A percentile compares a stretch with the other conserved stretches of the same genome.
phyloP scores from a whole-genome alignment of 2,113 vertebrate genomes.

The Nycticorax nycticorax region DNA sequence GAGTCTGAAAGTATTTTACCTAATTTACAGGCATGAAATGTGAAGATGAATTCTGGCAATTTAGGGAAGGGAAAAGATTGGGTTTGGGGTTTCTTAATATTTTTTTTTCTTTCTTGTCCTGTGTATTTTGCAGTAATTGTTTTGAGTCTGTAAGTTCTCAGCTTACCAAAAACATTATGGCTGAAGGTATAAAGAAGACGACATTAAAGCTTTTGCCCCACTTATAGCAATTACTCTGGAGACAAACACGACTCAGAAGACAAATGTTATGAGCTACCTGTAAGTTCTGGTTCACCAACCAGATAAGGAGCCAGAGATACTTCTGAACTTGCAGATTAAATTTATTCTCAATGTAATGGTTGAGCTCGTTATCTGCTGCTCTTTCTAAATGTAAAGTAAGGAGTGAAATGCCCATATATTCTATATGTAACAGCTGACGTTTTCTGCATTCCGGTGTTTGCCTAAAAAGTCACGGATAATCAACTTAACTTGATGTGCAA shows the following conservation, averaged over 20 bases:
- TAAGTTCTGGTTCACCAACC: constrained; percentile 31
- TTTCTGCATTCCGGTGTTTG: constrained; percentile 42
- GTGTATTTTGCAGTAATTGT: constrained; percentile 31
- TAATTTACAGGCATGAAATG: not conserved
- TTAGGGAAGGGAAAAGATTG: not conserved
- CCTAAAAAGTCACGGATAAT: constrained; percentile 34
- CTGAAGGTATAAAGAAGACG: constrained; percentile 6
- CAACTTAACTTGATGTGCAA: constrained; percentile 37
- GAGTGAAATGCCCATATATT: not conserved
- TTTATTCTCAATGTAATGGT: not conserved
- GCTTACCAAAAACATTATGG: not conserved
- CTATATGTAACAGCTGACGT: not conserved
- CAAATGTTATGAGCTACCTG: constrained; percentile 11
- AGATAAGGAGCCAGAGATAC: not conserved
- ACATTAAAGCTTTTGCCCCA: not conserved
- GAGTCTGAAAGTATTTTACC: not conserved
- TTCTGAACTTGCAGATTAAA: constrained; percentile 3
- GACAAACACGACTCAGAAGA: not conserved
- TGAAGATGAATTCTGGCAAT: not conserved
- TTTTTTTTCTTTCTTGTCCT: not conserved
- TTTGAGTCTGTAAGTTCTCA: not conserved
- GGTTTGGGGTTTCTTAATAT: not conserved
- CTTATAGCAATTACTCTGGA: not conserved
- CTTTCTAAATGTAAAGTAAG: not conserved
- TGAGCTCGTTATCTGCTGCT: constrained; percentile 20